Evolutionary conservation across 2,797 vertebrate species (phyloP).

Genomic region (Sorex maritimensis): DNA sequence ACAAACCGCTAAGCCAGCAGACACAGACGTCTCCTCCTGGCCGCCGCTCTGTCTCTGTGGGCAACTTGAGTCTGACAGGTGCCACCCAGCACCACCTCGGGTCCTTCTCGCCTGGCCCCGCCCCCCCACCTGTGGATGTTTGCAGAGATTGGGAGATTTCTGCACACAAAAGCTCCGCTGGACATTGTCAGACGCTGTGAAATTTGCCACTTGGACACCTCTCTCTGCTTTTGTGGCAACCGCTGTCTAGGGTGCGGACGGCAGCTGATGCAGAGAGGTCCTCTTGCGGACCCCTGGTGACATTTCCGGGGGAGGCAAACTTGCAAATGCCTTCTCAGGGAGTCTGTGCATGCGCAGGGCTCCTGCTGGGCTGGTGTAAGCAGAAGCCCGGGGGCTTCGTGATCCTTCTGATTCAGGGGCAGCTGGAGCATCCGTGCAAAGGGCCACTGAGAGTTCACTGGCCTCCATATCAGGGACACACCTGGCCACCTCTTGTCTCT

Average conservation of each 20-base stretch:
- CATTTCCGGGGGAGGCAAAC: neutral
- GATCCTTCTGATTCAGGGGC: rapidly evolving
- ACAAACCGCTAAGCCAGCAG: constrained; percentile 49
- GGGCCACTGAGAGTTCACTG: rapidly evolving
- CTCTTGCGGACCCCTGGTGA: neutral
- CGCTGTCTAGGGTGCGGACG: neutral
- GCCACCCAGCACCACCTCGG: neutral
- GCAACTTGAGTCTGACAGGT: constrained; percentile 3
- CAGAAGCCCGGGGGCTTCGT: rapidly evolving
- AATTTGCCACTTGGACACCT: neutral
- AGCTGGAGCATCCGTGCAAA: rapidly evolving
- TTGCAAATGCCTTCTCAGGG: too few relatives aligned
- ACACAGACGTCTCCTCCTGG: neutral
- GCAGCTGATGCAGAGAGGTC: neutral
- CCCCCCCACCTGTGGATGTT: neutral
- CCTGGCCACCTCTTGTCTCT: too few relatives aligned
- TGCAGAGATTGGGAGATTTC: neutral
- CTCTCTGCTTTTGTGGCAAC: neutral
- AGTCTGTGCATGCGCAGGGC: neutral
- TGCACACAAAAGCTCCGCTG: neutral
- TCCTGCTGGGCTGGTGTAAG: rapidly evolving
- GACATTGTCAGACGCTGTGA: neutral
- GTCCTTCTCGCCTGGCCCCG: rapidly evolving
- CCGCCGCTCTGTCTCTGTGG: neutral
- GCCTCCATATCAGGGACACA: neutral